Base-by-base conservation (phyloP, 2,888 invertebrate species). In the Sarcophaga variegata region DNA sequence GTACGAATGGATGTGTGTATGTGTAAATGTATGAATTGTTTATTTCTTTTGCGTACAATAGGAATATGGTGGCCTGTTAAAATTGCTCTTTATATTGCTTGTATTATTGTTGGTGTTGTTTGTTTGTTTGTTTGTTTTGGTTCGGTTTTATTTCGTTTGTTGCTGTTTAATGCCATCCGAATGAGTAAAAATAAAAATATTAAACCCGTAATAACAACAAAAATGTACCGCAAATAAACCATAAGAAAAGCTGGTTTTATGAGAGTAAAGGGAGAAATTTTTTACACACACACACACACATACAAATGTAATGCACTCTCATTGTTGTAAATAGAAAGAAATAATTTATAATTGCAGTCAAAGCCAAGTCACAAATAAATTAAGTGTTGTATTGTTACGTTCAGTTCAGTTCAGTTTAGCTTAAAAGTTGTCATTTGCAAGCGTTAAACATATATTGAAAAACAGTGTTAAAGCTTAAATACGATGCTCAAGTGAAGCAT, bases 131-230 rank as follows among this genome's bases (percentile, higher is more conserved):
- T n/a, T 47, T 74, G 64, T 2, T 54, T 37, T 10, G 10, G 37
- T 37, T 37, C 8, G 37, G 37, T 37, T 37, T 37, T 37, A 37
- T 37, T 37, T 37, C 37, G 37, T 14, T 69, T 59, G 66, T 11
- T 66, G 62, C 22, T 66, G 60, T 74, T 74, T 69, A 75, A 75
- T 81, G 62, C 8, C 62, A 63, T 2, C 22, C 22, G 67, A 81
- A 62, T 67, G 63, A 63, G 11, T 25, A 76, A 64, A 17, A 76
- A 70, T 76, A 74, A 63, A 76, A 70, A 37, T 6, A 82, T 63
- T 70, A 63, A 76, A 25, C 22, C 45, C n/a, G 1, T 59, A 37
- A 37, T 45, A 67, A 45, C 20, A 45, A 10, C 66, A 3, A 6
- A 45, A 67, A 67, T 45, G 20, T 2, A 67, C 14, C 25, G 27